Evolutionary conservation across 2,797 vertebrate species (phyloP).

Genomic region (Sorex maritimensis): DNA sequence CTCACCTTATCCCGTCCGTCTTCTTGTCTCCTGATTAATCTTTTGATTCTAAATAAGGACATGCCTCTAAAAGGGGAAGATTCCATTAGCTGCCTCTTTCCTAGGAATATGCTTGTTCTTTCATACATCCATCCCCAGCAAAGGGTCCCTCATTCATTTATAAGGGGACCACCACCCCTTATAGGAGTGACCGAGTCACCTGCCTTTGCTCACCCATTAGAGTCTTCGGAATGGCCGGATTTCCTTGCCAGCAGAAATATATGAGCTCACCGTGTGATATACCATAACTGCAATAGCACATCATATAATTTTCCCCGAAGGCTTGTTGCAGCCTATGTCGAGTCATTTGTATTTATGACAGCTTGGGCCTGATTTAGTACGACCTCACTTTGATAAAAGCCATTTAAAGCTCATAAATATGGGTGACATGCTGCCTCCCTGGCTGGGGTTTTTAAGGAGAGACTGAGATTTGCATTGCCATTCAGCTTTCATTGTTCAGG

Average conservation of each 20-base stretch:
- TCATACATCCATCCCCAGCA: constrained; percentile 27
- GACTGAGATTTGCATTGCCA: constrained; percentile 87
- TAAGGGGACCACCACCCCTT: neutral
- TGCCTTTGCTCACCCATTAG: constrained; percentile 83
- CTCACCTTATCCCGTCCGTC: constrained; percentile 32
- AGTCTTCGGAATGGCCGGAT: constrained; percentile 88
- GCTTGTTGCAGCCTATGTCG: constrained; percentile 91
- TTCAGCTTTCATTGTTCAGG: constrained; percentile 87
- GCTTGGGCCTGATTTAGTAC: constrained; percentile 90
- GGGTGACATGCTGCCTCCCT: constrained; percentile 87
- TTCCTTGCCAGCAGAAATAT: constrained; percentile 91
- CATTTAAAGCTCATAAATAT: constrained; percentile 92
- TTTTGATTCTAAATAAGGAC: constrained; percentile 80
- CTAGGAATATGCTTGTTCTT: constrained; percentile 70
- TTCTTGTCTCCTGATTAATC: constrained; percentile 74
- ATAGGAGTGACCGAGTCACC: constrained; percentile 71
- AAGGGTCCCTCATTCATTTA: constrained; percentile 48
- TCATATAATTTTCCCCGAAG: constrained; percentile 91
- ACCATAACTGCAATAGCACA: constrained; percentile 90
- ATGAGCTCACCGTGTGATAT: constrained; percentile 88
- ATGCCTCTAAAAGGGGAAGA: constrained; percentile 76
- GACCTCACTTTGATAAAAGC: constrained; percentile 92
- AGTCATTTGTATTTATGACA: constrained; percentile 92
- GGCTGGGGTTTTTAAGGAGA: constrained; percentile 85
- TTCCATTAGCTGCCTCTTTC: constrained; percentile 71